Conservation (phyloP, 2,888 invertebrate species). For the Mimachlamys varia region DNA sequence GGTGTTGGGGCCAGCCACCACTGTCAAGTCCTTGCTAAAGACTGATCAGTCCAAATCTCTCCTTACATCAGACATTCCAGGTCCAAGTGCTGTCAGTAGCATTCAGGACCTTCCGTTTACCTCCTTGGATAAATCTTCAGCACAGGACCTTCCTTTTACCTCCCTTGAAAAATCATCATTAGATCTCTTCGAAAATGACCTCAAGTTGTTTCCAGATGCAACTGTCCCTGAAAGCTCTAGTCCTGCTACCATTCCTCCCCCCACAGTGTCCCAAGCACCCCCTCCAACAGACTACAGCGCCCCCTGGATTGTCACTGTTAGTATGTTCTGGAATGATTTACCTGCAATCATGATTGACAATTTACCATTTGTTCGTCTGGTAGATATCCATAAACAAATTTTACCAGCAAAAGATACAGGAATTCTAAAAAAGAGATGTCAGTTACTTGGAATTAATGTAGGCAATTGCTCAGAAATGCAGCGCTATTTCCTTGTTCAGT, state of each 20-base stretch:
- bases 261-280: constrained; percentile 32
- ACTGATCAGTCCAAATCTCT: neutral
- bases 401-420: constrained; percentile 81
- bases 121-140: neutral
- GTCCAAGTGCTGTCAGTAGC: constrained; percentile 38
- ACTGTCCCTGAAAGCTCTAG: constrained; percentile 49
- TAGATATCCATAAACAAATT: constrained; percentile 81
- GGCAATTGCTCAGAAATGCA: constrained; percentile 80
- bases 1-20: neutral
- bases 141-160: constrained; percentile 53
- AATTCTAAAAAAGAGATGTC: constrained; percentile 80
- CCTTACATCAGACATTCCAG: constrained; percentile 28
- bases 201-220: constrained; percentile 64
- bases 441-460: constrained; percentile 77
- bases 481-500: constrained; percentile 80
- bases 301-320: constrained; percentile 78
- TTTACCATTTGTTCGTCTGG: constrained; percentile 77
- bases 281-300: constrained; percentile 61
- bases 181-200: constrained; percentile 62
- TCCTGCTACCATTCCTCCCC: constrained; percentile 37
- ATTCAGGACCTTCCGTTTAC: constrained; percentile 40
- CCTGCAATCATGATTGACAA: constrained; percentile 79
- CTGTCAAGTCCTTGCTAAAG: neutral
- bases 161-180: constrained; percentile 60
- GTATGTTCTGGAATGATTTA: constrained; percentile 80